phyloP scores from a whole-genome alignment of 1,140 invertebrate genomes.

The Cyrtorhinus lividipennis region DNA sequence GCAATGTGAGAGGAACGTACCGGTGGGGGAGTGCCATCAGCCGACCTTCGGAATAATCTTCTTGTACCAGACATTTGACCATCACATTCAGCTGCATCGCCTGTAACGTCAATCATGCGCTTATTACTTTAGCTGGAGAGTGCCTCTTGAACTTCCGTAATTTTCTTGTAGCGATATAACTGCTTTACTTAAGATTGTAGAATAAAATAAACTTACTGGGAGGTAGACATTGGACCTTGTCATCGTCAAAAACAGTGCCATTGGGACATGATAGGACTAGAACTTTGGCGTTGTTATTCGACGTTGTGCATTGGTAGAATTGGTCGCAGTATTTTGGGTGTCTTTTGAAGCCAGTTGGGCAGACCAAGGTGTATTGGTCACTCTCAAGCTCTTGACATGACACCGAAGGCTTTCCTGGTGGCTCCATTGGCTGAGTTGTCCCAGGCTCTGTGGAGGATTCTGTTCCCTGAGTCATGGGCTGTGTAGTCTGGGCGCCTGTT shows the following conservation, averaged over 20 bases:
- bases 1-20: neutral
- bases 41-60: conserved; percentile 38
- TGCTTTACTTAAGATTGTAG: too few species aligned
- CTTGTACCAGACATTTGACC: conserved; percentile 35
- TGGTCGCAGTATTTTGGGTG: conserved; percentile 71
- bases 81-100: conserved; percentile 30
- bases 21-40: conserved; percentile 31
- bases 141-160: too few species aligned
- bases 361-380: conserved; percentile 53
- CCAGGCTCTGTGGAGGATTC: conserved; percentile 19
- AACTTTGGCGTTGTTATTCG: conserved; percentile 44
- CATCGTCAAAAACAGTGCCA: conserved; percentile 57
- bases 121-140: too few species aligned
- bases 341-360: conserved; percentile 62
- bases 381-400: conserved; percentile 10
- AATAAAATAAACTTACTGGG: conserved; percentile 27
- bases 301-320: conserved; percentile 65
- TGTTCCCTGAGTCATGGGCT: conserved; percentile 13
- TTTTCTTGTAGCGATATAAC: too few species aligned
- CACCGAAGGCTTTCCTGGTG: conserved; percentile 19
- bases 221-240: conserved; percentile 50
- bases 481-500: conserved; percentile 16
- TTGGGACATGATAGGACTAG: conserved; percentile 57
- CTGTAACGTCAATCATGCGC: too few species aligned
- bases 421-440: conserved; percentile 22